Evolutionary conservation across 2,888 invertebrate species (phyloP), one percentile per base, ranked within the genome.

Genomic region (Drosophila merina): DNA sequence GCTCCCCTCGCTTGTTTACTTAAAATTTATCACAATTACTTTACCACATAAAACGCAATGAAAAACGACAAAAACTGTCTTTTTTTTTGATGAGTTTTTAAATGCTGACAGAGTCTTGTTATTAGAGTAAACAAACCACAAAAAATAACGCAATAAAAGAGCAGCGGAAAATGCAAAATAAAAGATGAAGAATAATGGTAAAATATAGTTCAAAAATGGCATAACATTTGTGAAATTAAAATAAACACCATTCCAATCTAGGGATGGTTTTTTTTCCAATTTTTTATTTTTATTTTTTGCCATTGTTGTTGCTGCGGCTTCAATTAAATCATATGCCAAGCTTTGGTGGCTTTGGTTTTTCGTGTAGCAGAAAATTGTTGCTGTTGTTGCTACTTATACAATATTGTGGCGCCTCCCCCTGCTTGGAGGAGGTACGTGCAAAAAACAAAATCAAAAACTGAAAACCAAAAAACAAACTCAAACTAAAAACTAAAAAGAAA

Each of bases 251-350:
- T 47, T 70, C 31, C 54, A 66, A 73, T 57, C 40, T 44, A 33
- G 10, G 63, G 49, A 51, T 25, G 45, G 30, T 33, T 40, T 14
- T 50, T 10, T 8, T 33, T 9, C 1, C 1, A 14, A 5, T 7
- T 2, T 4, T n/a, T 45, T 42, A n/a, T 42, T 7, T 20, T 4
- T 40, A n/a, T 14, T 14, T 20, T 42, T 42, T 20, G 7, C 20
- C 40, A 42, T 42, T 42, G 50, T 31, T 59, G 36, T 40, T 56
- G 42, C 54, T 60, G 52, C 42, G 78, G 50, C 82, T 77, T 85
- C 73, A 87, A 85, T 87, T 85, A 82, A 83, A 82, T 85, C 83
- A 82, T 78, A 75, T 82, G 68, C 64, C 74, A 69, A 59, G 72
- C 64, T 33, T 51, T 56, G 55, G 56, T 63, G 80, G 57, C 80